These are phyloP conservation scores for Ageneiosus marmoratus DNA, from an alignment of 2,113 vertebrate genomes.

Conservation along the genomic window DNA sequence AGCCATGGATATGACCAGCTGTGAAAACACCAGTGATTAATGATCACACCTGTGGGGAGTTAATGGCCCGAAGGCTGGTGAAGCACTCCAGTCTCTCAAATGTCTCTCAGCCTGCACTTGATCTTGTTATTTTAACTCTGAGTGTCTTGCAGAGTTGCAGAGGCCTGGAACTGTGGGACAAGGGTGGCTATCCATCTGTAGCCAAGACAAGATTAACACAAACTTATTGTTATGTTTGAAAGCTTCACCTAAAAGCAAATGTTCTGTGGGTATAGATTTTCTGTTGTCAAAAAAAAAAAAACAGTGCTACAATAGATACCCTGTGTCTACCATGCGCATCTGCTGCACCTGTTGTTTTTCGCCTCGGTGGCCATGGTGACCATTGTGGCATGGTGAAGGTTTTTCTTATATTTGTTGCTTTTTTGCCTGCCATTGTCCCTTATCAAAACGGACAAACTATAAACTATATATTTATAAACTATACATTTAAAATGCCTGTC, in stretches of 20 bases:
- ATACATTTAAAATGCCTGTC: too few relatives aligned
- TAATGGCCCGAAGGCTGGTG: constrained; percentile 41
- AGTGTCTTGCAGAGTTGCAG: constrained; percentile 28
- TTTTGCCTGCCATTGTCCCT: too few relatives aligned
- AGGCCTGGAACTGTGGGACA: constrained; percentile 20
- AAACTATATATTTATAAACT: too few relatives aligned
- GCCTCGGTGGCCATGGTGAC: too few relatives aligned
- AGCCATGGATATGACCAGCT: constrained; percentile 56
- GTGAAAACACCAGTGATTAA: constrained; percentile 67
- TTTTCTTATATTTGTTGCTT: too few relatives aligned
- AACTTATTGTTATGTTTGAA: not conserved
- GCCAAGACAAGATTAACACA: constrained; percentile 15
- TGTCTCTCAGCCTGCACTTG: constrained; percentile 37
- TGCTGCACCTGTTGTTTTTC: too few relatives aligned
- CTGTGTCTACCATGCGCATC: too few relatives aligned
- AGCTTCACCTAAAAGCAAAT: constrained; percentile 14
- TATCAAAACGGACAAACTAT: too few relatives aligned
- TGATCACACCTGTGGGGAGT: constrained; percentile 57
- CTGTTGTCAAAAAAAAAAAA: not conserved
- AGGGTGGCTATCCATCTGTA: constrained; percentile 2
- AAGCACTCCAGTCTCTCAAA: constrained; percentile 30
- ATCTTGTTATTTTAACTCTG: constrained; percentile 45
- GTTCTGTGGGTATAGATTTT: constrained; percentile 11
- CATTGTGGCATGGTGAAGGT: too few relatives aligned
- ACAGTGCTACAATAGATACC: not conserved